Conservation (phyloP, 2,888 invertebrate genomes). For the Cynaeus angustus region DNA sequence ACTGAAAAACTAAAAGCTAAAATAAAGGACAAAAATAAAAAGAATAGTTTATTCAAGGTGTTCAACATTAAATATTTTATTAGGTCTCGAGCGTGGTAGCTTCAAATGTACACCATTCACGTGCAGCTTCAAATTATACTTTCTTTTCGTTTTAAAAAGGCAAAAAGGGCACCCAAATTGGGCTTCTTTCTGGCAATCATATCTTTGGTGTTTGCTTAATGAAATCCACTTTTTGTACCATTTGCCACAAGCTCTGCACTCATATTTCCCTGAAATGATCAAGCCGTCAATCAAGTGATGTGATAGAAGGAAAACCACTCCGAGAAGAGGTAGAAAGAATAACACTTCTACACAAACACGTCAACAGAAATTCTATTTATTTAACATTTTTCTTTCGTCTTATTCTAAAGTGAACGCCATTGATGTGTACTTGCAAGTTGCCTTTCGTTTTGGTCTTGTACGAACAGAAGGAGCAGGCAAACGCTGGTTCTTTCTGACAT, state of each 20-base stretch:
- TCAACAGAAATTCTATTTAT: neutral
- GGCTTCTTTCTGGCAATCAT: constrained; percentile 77
- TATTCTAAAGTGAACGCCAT: constrained; percentile 22
- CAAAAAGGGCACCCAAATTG: constrained; percentile 53
- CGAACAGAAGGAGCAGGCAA: constrained; percentile 63
- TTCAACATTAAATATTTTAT: constrained; percentile 3
- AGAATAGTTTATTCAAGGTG: neutral
- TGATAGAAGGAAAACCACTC: neutral
- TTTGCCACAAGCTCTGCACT: constrained; percentile 81
- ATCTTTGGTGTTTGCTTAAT: constrained; percentile 80
- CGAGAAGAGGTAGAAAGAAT: neutral
- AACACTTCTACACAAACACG: neutral
- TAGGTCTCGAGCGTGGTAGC: neutral
- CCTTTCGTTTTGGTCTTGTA: constrained; percentile 50
- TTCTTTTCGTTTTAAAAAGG: constrained; percentile 49
- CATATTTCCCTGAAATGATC: constrained; percentile 16
- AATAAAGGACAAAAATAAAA: neutral
- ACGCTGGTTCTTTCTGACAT: constrained; percentile 67
- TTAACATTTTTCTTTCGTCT: neutral
- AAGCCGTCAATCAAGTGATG: neutral
- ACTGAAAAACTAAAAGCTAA: neutral
- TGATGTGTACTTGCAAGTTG: constrained; percentile 28
- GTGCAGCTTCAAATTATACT: constrained; percentile 55
- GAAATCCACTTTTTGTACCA: constrained; percentile 83
- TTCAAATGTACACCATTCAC: constrained; percentile 53